Evolutionary conservation across 2,888 invertebrate genomes (phyloP).

Genomic region (Lepidochrysops patricia): DNA sequence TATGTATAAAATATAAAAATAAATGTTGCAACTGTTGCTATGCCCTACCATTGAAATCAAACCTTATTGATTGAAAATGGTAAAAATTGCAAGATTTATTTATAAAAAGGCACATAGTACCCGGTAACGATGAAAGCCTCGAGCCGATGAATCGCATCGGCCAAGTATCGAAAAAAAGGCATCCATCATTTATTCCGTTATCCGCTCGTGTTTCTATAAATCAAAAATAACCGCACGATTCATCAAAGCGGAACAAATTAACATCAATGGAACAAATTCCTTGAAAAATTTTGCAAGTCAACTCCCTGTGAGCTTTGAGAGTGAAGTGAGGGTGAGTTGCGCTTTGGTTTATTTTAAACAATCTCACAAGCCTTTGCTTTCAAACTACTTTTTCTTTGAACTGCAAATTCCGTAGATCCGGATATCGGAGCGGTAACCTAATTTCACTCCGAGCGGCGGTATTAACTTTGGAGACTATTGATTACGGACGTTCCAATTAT

Average conservation of each 20-base stretch:
- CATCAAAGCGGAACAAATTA: neutral
- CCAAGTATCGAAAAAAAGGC: neutral
- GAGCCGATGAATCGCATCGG: neutral
- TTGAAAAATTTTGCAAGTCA: constrained; percentile 5
- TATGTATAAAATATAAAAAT: too few relatives aligned
- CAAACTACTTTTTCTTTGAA: constrained; percentile 18
- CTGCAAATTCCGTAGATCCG: constrained; percentile 14
- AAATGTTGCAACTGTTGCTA: too few relatives aligned
- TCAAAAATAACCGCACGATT: neutral
- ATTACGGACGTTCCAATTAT: neutral
- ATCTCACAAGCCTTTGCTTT: constrained; percentile 20
- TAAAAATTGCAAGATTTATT: neutral
- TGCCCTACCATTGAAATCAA: too few relatives aligned
- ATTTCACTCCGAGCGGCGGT: constrained; percentile 4
- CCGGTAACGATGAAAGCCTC: neutral
- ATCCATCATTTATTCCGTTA: neutral
- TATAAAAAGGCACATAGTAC: neutral
- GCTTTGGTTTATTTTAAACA: constrained; percentile 15
- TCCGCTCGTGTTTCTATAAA: neutral
- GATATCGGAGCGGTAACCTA: constrained; percentile 9
- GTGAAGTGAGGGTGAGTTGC: constrained; percentile 8
- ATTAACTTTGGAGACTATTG: constrained; percentile 1
- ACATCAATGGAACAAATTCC: constrained; percentile 4
- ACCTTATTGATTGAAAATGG: too few relatives aligned
- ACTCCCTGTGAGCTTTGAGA: constrained; percentile 12